Base-by-base conservation (phyloP, 1,140 invertebrate species). In the Pogonomyrmex barbatus region DNA sequence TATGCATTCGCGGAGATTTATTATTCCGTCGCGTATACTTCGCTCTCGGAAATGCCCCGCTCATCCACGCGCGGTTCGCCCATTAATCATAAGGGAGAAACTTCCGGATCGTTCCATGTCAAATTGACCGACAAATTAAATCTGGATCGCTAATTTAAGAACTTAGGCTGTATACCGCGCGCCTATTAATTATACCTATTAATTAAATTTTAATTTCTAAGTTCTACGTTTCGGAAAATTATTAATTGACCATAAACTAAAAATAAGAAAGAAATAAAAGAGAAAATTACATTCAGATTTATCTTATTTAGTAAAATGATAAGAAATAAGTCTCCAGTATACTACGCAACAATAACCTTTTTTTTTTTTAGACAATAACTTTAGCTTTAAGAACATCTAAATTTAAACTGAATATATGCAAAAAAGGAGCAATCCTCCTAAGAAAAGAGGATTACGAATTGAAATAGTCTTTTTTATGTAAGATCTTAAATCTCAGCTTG, bases 81-180 rank as follows among this genome's bases (percentile, higher is more conserved):
- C 50, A 81, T 81, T 70, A 81, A 81, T 81, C 62, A 68, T 81
- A 45, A 70, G 47, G 50, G 14, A 56, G 39, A 45, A 70, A 81
- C 42, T 56, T 54, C 36, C 77, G n/a, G n/a, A 54, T 17, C 33
- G 50, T 54, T 47, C 8, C 47, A 6, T 17, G 17, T 63, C 2
- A 33, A 39, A 67, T 54, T 67, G 77, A 67, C 36, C 17, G 36
- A 14, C 39, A 9, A 56, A 56, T 70, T 81, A 39, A 56, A 68
- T 14, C 14, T 56, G 14, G 24, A 52, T 52, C 36, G 17, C n/a
- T 30, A n/a, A n/a, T 81, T 81, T 70, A 33, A 24, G 24, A 68
- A 17, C n/a, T 67, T 12, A 45, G 2, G 36, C 54, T 42, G 24
- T 30, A 50, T 6, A 2, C 9, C 24, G 39, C 45, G 8, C 12